Conservation (phyloP, 2,113 vertebrate genomes). For the Lasiurus cinereus region DNA sequence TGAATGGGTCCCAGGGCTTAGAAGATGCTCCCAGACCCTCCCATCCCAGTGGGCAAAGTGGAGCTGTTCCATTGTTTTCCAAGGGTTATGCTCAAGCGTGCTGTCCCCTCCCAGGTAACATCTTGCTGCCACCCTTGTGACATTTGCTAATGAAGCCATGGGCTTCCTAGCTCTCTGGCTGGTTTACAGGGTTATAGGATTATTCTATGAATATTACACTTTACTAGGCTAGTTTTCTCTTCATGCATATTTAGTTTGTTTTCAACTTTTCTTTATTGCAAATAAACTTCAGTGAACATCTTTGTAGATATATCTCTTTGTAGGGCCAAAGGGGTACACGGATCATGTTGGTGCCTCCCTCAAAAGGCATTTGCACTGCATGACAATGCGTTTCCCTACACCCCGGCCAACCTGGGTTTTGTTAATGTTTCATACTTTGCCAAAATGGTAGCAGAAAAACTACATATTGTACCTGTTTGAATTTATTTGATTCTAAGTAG, state of each 20-base stretch:
- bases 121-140: neutral
- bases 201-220: neutral
- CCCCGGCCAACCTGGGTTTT: neutral
- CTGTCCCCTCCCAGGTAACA: neutral
- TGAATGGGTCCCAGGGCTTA: neutral
- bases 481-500: neutral
- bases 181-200: neutral
- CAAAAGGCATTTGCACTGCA: neutral
- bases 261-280: conserved; percentile 28
- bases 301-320: neutral
- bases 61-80: neutral
- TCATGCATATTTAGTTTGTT: neutral
- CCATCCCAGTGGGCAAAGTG: neutral
- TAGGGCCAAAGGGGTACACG: neutral
- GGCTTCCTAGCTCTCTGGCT: neutral
- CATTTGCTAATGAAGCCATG: neutral
- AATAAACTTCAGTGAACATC: neutral
- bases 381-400: neutral
- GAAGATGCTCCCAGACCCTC: neutral
- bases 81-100: neutral
- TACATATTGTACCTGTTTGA: neutral
- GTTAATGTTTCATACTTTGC: conserved; percentile 2
- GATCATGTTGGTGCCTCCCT: neutral
- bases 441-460: neutral
- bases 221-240: neutral